phyloP scores from a whole-genome alignment of 1,140 invertebrate genomes.

The Drosophila punjabiensis region DNA sequence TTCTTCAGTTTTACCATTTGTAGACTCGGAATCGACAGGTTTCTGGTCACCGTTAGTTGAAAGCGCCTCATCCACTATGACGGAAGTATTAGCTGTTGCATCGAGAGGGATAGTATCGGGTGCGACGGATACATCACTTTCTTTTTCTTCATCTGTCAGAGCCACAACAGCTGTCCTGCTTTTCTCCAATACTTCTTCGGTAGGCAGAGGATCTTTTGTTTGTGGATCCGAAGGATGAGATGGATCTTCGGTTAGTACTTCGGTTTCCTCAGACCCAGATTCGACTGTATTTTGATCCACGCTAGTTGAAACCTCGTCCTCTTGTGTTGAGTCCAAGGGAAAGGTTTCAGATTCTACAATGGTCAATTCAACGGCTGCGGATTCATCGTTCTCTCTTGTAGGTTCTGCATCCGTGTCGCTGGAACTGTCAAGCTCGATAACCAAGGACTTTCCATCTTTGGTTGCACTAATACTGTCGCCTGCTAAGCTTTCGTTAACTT shows the following conservation, averaged over 20 bases:
- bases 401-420: not conserved
- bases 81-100: not conserved
- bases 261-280: not conserved
- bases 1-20: not conserved
- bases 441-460: not conserved
- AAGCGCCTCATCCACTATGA: not conserved
- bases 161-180: not conserved
- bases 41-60: not conserved
- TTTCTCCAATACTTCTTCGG: not conserved
- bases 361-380: not conserved
- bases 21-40: not conserved
- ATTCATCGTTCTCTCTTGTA: not conserved
- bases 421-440: slow-evolving; percentile 16
- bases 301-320: not conserved
- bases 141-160: not conserved
- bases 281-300: not conserved
- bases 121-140: not conserved
- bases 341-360: slow-evolving; percentile 2
- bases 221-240: not conserved
- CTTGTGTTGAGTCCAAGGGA: not conserved
- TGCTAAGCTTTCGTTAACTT: slow-evolving; percentile 14
- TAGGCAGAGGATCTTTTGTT: not conserved
- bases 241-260: not conserved
- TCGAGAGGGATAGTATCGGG: not conserved
- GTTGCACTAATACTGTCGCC: slow-evolving; percentile 1